phyloP scores from a whole-genome alignment of 2,113 vertebrate species.

The Bostrychus sinensis region DNA sequence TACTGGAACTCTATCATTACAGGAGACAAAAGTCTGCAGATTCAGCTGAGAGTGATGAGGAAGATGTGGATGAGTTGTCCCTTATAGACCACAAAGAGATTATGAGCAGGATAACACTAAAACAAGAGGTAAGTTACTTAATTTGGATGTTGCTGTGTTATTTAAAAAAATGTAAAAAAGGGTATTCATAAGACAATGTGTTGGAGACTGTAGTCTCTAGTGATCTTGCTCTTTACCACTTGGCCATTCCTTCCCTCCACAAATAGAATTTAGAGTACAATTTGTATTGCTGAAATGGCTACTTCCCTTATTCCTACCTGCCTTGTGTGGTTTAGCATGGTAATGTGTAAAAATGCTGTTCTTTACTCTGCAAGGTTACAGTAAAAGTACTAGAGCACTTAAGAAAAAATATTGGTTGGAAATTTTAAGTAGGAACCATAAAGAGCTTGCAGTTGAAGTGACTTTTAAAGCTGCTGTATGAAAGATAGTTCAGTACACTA shows the following conservation, averaged over 20 bases:
- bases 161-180: too few species aligned
- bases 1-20: conserved; percentile 7
- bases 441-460: not conserved
- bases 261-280: conserved; percentile 9
- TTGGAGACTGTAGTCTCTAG: not conserved
- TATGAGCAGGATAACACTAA: conserved; percentile 92
- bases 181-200: too few species aligned
- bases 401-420: conserved; percentile 8
- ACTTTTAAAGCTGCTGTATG: conserved; percentile 11
- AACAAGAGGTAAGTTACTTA: conserved; percentile 94
- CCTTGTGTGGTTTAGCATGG: conserved; percentile 62
- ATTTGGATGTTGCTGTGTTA: too few species aligned
- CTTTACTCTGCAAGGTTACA: conserved; percentile 54
- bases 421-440: not conserved
- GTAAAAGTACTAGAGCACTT: conserved; percentile 25
- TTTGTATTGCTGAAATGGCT: conserved; percentile 30
- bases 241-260: conserved; percentile 64
- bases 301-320: conserved; percentile 9
- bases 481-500: conserved; percentile 34
- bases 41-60: conserved; percentile 77
- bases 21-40: conserved; percentile 86
- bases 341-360: conserved; percentile 53
- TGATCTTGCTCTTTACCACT: not conserved
- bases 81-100: conserved; percentile 96
- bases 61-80: conserved; percentile 94